Evolutionary conservation across 2,888 invertebrate genomes (phyloP), one percentile per base, ranked within the genome.

Genomic region (Latheticus oryzae): DNA sequence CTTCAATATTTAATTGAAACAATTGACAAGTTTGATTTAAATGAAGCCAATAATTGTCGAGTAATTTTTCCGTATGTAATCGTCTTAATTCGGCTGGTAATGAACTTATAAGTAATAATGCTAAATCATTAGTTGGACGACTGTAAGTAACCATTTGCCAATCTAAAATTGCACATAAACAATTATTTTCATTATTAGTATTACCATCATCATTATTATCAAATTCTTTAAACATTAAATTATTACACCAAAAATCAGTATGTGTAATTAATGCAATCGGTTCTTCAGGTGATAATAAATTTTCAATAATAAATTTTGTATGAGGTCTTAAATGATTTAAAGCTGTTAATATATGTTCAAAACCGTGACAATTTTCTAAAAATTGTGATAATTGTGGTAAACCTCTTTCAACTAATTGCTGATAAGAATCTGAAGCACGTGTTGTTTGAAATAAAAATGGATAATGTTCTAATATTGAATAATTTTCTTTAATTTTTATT

Each of bases 131-230:
- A 73, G 90, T 91, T 11, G 90, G 90, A 67, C 84, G 80, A 61
- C 89, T 89, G 60, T 89, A 85, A 1, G 89, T 90, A 35, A 91
- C 89, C 91, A 91, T 91, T 80, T 91, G 91, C 91, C 91, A 91
- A 74, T 91, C 91, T 30, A 91, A 78, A 37, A 90, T 88, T 48
- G 86, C 84, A 72, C 91, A 91, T 58, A 84, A 82, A 67, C 83
- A 84, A 8, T 19, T 11, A 9, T 76, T 75, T 24, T 75, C 75
- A 19, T 75, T 76, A n/a, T n/a, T n/a, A n/a, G n/a, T n/a, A n/a
- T n/a, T n/a, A n/a, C n/a, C n/a, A n/a, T n/a, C n/a, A n/a, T n/a
- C n/a, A n/a, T n/a, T n/a, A n/a, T n/a, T n/a, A n/a, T n/a, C n/a
- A n/a, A n/a, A n/a, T 55, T 85, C 84, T 51, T 82, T 80, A 70